Base-by-base conservation (phyloP, 2,888 invertebrate genomes). In the Ennomos quercinarius region DNA sequence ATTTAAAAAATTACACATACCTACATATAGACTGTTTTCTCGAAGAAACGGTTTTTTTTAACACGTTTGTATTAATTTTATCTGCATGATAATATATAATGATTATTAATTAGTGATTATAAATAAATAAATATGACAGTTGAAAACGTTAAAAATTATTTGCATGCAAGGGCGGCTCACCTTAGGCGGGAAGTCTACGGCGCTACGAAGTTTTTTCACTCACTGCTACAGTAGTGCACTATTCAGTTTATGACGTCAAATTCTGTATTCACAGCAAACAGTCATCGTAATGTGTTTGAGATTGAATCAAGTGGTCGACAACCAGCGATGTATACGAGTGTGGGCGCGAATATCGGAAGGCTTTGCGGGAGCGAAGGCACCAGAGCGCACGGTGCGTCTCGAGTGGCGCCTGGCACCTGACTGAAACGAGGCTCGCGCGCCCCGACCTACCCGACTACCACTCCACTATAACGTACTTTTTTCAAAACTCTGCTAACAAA, bases 381-480 rank as follows among this genome's bases (percentile, higher is more conserved):
- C 72, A 67, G 76, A 67, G 65, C 71, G 76, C 75, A 71, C 81
- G 76, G 79, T 89, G 87, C 82, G 86, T 80, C 83, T 84, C 86
- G 88, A 70, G 78, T 85, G 91, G 86, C 90, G 91, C 84, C 80
- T 77, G 85, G 82, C 91, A 91, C 91, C 89, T 89, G 90, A 91
- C 91, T 91, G 90, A 86, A 84, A 80, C 70, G 75, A 87, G 87
- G 84, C 86, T 87, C 83, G 83, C 86, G 86, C 89, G 87, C 87
- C 88, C 86, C 89, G 91, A 91, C 91, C 91, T 91, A 91, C 89
- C 89, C 91, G 79, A 91, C 86, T 79, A 76, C 81, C 84, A 77
- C 76, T 80, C 83, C 79, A 84, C 84, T 77, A 80, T 81, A 86
- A 87, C 85, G 86, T 81, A 82, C 68, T 87, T 87, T 84, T 86